Evolutionary conservation across 2,113 vertebrate genomes (phyloP), one percentile per base, ranked within the genome.

Genomic region (Stegastes partitus): DNA sequence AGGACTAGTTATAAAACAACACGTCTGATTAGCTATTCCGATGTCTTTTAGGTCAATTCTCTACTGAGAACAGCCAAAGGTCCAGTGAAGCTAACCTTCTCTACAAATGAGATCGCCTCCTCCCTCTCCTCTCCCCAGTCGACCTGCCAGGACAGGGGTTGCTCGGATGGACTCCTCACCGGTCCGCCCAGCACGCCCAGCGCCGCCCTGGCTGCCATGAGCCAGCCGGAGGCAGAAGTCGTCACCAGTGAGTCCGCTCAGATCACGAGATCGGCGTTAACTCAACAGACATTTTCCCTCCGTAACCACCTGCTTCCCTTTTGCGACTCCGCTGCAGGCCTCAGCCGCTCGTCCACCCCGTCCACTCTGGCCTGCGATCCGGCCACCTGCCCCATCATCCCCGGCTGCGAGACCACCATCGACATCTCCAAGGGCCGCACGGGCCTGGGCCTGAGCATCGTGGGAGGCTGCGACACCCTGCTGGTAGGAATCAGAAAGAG

Each of bases 321-420:
- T 0, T 47, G 1, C n/a, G 7, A 5, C 11, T 62, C 4, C 28
- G 16, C 74, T 62, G 11, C 28, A 98, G 97, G 84, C 79, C 87
- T 90, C 16, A 99, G 97, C 81, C 96, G 98, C 76, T 97, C 96
- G 1, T 97, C 97, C 50, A 97, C 96, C 68, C 96, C 97, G 39
- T 95, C 95, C 1, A 93, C 95, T 0, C 92, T 97, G 89, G 88
- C 91, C 42, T 97, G 95, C 10, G 98, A 99, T 79, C 97, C 97
- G 28, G 78, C 95, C 22, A 98, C 96, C 34, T 99, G 97, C 86
- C 97, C 97, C 76, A 98, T 99, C 79, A 98, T 99, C 85, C 98
- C 98, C 19, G 98, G 98, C 68, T 98, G 97, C 22, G 97, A 98
- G 95, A 99, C 97, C 84, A 98, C 96, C 64, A 99, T 99, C 28